phyloP scores from a whole-genome alignment of 1,140 invertebrate species.

The Tetragonula clypearis region DNA sequence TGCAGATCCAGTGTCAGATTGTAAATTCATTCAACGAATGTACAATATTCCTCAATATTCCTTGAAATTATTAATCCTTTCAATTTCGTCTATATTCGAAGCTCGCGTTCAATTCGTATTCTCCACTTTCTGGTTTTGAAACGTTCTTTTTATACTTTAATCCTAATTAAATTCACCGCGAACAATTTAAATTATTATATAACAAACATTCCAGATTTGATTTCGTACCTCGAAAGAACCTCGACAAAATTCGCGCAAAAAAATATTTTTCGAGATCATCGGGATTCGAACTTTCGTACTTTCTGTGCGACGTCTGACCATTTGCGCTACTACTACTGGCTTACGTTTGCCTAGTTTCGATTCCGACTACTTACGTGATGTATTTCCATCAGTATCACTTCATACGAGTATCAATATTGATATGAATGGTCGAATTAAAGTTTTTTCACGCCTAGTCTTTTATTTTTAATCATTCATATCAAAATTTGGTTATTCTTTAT shows the following conservation, averaged over 20 bases:
- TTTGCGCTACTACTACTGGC: background rate
- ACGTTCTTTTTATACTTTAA: background rate
- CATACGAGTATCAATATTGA: background rate
- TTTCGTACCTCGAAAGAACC: background rate
- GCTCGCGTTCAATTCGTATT: background rate
- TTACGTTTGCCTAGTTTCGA: background rate
- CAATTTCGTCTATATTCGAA: background rate
- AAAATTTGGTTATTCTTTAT: background rate
- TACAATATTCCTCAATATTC: background rate
- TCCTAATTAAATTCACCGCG: background rate
- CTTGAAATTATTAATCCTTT: background rate
- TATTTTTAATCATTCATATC: background rate
- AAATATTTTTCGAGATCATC: background rate
- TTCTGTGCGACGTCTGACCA: background rate
- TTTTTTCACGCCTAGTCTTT: background rate
- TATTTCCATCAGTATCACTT: background rate
- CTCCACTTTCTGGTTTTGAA: background rate
- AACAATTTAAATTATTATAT: background rate
- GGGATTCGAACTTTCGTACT: background rate
- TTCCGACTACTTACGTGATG: background rate
- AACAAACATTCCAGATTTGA: background rate
- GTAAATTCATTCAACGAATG: background rate
- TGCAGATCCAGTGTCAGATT: background rate
- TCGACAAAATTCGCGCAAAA: background rate
- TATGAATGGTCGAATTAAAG: background rate